Evolutionary conservation across 2,797 vertebrate genomes (phyloP).

Genomic region (Xiphorhynchus erythropygius): DNA sequence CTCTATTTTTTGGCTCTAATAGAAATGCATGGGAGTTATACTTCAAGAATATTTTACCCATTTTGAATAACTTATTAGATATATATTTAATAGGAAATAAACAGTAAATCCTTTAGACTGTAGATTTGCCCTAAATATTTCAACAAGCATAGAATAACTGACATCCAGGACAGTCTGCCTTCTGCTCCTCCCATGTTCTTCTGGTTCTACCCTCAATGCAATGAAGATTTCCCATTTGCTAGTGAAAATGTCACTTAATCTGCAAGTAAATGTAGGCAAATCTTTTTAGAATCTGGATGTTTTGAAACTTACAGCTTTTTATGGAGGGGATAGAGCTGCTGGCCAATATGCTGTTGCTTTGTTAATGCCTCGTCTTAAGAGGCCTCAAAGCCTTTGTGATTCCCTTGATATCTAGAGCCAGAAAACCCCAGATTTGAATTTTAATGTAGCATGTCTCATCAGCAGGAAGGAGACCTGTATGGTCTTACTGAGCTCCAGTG

Average conservation of each 20-base stretch:
- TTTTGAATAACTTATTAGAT: neutral
- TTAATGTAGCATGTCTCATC: neutral
- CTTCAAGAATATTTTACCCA: neutral
- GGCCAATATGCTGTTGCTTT: neutral
- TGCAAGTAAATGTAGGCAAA: neutral
- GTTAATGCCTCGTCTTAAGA: neutral
- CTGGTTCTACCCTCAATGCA: neutral
- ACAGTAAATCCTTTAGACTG: neutral
- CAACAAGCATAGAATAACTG: neutral
- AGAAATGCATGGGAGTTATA: neutral
- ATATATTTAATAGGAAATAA: neutral
- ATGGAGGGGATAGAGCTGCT: neutral
- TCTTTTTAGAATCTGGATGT: neutral
- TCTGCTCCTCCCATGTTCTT: neutral
- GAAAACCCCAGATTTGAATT: neutral
- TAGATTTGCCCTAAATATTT: neutral
- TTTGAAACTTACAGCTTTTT: neutral
- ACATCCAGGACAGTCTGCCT: neutral
- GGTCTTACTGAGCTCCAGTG: neutral
- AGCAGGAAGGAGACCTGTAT: neutral
- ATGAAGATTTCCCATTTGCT: neutral
- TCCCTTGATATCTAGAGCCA: neutral
- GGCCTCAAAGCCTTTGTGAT: neutral
- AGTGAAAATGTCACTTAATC: neutral
- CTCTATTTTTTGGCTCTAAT: neutral